Evolutionary conservation across 1,140 invertebrate species (phyloP).

Genomic region (Drusus annulatus): DNA sequence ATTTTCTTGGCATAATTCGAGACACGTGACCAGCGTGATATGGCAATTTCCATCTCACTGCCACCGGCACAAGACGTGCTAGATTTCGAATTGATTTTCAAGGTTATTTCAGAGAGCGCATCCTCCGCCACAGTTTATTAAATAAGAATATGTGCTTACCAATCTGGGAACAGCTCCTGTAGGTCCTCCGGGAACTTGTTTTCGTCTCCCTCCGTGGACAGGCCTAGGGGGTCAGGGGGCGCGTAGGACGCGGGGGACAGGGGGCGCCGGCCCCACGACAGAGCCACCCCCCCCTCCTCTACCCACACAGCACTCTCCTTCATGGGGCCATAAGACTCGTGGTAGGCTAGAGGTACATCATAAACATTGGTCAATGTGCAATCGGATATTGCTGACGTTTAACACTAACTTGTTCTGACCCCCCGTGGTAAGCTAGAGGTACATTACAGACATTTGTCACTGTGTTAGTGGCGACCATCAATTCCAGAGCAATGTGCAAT

Average conservation of each 20-base stretch:
- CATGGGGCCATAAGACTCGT: constrained; percentile 91
- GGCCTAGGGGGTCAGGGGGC: constrained; percentile 93
- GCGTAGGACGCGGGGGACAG: constrained; percentile 88
- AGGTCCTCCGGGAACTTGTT: constrained; percentile 93
- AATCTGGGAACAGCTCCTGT: constrained; percentile 92
- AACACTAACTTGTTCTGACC: neutral
- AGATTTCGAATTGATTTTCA: too few relatives aligned
- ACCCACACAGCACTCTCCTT: constrained; percentile 99
- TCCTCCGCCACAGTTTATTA: too few relatives aligned
- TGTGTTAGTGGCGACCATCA: too few relatives aligned
- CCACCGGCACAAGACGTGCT: too few relatives aligned
- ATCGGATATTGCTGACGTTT: neutral
- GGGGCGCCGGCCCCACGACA: constrained; percentile 85
- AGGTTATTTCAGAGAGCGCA: too few relatives aligned
- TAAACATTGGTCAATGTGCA: neutral
- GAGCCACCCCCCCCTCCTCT: constrained; percentile 88
- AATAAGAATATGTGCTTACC: constrained; percentile 60
- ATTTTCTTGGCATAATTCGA: too few relatives aligned
- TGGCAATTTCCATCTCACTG: too few relatives aligned
- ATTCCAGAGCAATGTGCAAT: too few relatives aligned
- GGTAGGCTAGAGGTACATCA: constrained; percentile 73
- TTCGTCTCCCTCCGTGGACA: constrained; percentile 95
- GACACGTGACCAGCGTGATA: too few relatives aligned
- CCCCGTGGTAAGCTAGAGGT: too few relatives aligned
- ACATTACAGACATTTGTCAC: too few relatives aligned